Evolutionary conservation across 2,888 invertebrate species (phyloP).

Genomic region (Xanthostigma xanthostigma): DNA sequence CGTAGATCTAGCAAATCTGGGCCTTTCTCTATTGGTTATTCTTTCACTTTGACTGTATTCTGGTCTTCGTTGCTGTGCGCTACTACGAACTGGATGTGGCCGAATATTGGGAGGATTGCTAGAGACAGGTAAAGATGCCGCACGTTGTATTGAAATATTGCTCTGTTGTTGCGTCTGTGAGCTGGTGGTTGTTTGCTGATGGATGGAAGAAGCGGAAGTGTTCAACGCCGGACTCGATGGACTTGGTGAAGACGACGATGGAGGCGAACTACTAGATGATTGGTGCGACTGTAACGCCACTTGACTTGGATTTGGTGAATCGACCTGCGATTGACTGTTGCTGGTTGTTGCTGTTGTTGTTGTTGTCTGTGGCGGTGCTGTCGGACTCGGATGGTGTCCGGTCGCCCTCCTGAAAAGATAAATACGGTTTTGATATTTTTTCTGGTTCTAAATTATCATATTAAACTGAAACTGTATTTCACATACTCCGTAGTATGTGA

Average conservation of each 20-base stretch:
- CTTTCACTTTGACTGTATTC: conserved; percentile 27
- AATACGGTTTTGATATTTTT: background rate
- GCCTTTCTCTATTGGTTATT: conserved; percentile 22
- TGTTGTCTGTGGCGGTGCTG: conserved; percentile 24
- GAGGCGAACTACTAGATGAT: background rate
- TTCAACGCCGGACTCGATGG: conserved; percentile 3
- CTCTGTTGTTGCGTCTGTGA: background rate
- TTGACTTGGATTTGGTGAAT: no score
- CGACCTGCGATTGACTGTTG: conserved; percentile 1
- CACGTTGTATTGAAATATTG: background rate
- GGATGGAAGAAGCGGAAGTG: no score
- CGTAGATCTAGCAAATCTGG: conserved; percentile 26
- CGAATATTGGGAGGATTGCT: background rate
- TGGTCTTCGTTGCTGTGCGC: conserved; percentile 3
- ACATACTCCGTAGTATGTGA: no score
- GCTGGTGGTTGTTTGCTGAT: background rate
- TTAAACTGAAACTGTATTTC: no score
- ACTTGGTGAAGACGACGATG: conserved; percentile 12
- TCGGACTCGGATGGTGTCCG: conserved; percentile 23
- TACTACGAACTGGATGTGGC: conserved; percentile 5
- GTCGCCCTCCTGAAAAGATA: conserved; percentile 2
- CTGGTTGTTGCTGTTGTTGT: conserved; percentile 18
- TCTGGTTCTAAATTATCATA: no score
- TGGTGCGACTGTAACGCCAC: no score
- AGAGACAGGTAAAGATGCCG: background rate